These are phyloP conservation scores for Himalopsyche kuldschensis DNA, from an alignment of 2,888 invertebrate genomes.

Conservation along the genomic window DNA sequence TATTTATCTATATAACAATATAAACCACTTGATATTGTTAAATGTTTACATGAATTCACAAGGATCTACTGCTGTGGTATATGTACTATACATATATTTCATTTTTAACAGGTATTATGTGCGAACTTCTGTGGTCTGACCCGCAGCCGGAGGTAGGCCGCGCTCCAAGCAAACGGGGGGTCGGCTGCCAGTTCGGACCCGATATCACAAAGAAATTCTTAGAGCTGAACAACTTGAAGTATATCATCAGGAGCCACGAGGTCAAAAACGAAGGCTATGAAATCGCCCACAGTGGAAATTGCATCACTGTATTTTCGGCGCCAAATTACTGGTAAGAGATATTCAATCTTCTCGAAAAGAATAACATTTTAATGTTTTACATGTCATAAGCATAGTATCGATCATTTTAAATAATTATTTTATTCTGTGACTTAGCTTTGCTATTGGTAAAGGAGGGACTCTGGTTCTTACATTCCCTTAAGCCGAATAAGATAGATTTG, in stretches of 20 bases:
- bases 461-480: no score
- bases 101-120: conserved; percentile 76
- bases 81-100: not conserved
- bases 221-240: conserved; percentile 83
- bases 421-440: no score
- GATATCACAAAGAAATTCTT: conserved; percentile 91
- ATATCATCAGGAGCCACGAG: conserved; percentile 95
- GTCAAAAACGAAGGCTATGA: conserved; percentile 97
- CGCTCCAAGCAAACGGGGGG: conserved; percentile 93
- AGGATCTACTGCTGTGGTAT: no score
- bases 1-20: no score
- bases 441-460: no score
- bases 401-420: no score
- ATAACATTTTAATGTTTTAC: no score
- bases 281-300: conserved; percentile 90
- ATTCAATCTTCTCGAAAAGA: no score
- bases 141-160: conserved; percentile 89
- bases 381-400: no score
- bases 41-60: no score
- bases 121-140: conserved; percentile 98
- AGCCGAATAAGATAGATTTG: no score
- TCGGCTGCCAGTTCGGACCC: conserved; percentile 98
- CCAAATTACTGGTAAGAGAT: conserved; percentile 93
- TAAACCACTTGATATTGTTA: no score
- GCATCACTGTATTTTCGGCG: conserved; percentile 98